phyloP scores from a whole-genome alignment of 2,888 invertebrate species.

The Chalcosyrphus nemorum region DNA sequence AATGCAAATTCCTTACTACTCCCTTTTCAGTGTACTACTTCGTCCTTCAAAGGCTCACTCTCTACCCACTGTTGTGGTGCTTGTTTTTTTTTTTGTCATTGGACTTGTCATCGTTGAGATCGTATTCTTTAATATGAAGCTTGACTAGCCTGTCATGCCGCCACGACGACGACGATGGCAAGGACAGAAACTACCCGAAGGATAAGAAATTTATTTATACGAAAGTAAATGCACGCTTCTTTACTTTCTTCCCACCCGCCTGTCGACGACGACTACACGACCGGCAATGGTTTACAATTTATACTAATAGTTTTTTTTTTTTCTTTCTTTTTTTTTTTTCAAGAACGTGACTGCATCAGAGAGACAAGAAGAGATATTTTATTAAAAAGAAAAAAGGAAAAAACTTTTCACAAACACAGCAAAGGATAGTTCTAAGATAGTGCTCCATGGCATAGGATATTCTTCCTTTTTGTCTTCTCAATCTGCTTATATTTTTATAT shows the following conservation, averaged over 20 bases:
- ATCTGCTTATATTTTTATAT: slow-evolving; percentile 19
- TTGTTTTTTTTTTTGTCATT: slow-evolving; percentile 10
- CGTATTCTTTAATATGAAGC: slow-evolving; percentile 3
- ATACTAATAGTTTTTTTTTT: slow-evolving; percentile 21
- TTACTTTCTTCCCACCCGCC: neutral
- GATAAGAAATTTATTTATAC: slow-evolving; percentile 24
- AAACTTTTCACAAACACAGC: slow-evolving; percentile 23
- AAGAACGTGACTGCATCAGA: slow-evolving; percentile 38
- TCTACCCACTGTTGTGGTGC: neutral
- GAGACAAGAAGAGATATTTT: slow-evolving; percentile 16
- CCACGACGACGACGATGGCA: neutral
- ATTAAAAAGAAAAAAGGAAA: too few relatives aligned
- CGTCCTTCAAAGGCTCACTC: neutral
- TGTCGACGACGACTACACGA: neutral
- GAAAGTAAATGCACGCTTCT: slow-evolving; percentile 19
- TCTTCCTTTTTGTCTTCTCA: slow-evolving; percentile 16
- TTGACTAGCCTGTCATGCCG: slow-evolving; percentile 15
- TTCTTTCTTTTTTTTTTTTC: neutral
- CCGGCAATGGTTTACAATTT: slow-evolving; percentile 17
- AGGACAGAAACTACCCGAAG: neutral
- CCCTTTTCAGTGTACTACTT: neutral
- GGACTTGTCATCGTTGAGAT: slow-evolving; percentile 30
- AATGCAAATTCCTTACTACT: neutral
- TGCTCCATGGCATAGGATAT: slow-evolving; percentile 22
- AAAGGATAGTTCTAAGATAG: slow-evolving; percentile 16